A percentile compares a stretch with the other conserved stretches of the same genome.
These are phyloP conservation scores for Polypedilum vanderplanki DNA, from an alignment of 1,140 invertebrate species.

Conservation along the genomic window DNA sequence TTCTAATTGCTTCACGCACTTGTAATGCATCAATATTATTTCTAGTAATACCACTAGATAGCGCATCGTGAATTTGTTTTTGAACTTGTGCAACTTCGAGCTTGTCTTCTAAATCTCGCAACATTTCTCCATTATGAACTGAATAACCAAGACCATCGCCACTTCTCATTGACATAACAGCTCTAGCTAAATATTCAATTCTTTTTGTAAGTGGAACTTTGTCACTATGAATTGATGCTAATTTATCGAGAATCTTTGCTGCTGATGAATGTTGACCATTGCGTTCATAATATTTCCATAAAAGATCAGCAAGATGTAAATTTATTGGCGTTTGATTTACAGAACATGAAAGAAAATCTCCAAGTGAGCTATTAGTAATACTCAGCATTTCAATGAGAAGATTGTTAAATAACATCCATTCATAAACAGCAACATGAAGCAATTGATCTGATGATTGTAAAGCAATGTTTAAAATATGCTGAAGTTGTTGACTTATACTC, in stretches of 20 bases:
- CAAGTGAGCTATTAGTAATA: constrained; percentile 70
- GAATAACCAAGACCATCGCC: constrained; percentile 65
- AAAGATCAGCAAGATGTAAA: constrained; percentile 68
- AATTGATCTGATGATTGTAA: constrained; percentile 69
- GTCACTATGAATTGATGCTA: constrained; percentile 72
- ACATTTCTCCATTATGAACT: constrained; percentile 71
- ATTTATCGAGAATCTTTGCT: constrained; percentile 80
- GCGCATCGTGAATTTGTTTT: constrained; percentile 37
- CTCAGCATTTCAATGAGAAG: constrained; percentile 69
- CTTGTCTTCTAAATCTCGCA: constrained; percentile 90
- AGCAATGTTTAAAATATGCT: constrained; percentile 45
- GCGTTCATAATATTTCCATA: constrained; percentile 95
- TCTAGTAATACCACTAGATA: constrained; percentile 33
- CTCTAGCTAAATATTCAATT: constrained; percentile 84
- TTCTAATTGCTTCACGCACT: constrained; percentile 35
- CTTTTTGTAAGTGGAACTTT: constrained; percentile 61
- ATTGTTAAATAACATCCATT: constrained; percentile 75
- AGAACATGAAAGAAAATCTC: constrained; percentile 66
- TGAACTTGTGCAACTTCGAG: constrained; percentile 42
- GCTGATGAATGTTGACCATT: constrained; percentile 86
- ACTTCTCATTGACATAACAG: constrained; percentile 91
- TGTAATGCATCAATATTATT: constrained; percentile 32
- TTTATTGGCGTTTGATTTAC: constrained; percentile 48
- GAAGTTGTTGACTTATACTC: constrained; percentile 30
- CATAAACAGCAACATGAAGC: constrained; percentile 83